phyloP scores from a whole-genome alignment of 2,797 vertebrate species.

The Octomys mimax region DNA sequence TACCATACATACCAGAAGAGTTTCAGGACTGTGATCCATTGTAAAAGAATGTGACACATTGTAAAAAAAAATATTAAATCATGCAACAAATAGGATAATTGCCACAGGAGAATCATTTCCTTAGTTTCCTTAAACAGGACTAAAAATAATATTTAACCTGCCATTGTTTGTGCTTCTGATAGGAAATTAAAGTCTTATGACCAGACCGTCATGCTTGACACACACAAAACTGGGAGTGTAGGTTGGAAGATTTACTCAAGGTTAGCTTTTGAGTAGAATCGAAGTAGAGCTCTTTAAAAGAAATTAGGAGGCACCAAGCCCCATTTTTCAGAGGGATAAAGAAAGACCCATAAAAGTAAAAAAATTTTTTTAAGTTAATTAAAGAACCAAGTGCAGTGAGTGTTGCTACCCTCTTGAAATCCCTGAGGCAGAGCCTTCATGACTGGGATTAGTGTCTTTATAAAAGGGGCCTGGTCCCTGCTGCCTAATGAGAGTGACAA shows the following conservation, averaged over 20 bases:
- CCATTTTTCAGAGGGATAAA: neutral
- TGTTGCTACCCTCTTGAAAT: neutral
- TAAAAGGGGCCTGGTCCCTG: neutral
- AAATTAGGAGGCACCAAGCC: neutral
- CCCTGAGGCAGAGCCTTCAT: neutral
- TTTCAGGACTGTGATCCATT: neutral
- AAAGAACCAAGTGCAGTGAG: neutral
- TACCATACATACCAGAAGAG: neutral
- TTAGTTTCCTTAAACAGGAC: constrained; percentile 24
- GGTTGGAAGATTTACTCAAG: neutral
- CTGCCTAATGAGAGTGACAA: rapidly evolving
- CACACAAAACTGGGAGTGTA: neutral
- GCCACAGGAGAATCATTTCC: constrained; percentile 12
- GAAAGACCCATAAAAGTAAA: neutral
- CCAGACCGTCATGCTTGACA: neutral
- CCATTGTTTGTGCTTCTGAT: neutral
- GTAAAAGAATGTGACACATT: neutral
- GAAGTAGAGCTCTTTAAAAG: neutral
- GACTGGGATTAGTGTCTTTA: neutral
- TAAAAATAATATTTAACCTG: constrained; percentile 48
- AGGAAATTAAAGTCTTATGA: neutral
- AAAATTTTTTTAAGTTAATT: neutral
- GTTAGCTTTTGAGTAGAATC: neutral
- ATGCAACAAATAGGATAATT: neutral
- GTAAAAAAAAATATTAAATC: constrained; percentile 39